Percentiles rank a stretch among this genome's conserved stretches.
Evolutionary conservation across 2,113 vertebrate genomes (phyloP).

Genomic region (cat (Felis catus)): DNA sequence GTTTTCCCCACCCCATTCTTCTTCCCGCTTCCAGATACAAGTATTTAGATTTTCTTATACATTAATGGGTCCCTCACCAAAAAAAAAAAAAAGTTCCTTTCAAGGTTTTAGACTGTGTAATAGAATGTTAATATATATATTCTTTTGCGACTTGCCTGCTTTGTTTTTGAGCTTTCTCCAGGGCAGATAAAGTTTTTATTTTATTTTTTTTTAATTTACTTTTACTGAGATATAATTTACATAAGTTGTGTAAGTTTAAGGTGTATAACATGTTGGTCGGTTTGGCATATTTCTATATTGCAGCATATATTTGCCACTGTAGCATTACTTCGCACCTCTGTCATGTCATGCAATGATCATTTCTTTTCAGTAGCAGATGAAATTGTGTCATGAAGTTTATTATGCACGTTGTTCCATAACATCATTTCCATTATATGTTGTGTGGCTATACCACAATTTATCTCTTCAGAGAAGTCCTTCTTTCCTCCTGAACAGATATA

Average conservation of each 20-base stretch:
- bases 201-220: neutral
- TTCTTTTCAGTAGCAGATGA: neutral
- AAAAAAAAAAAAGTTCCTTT: neutral
- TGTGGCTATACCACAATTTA: neutral
- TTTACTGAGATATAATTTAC: neutral
- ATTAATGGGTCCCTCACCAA: neutral
- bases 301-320: neutral
- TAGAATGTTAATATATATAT: neutral
- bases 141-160: neutral
- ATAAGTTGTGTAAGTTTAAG: neutral
- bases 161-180: neutral
- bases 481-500: neutral
- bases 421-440: neutral
- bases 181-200: neutral
- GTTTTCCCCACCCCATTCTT: neutral
- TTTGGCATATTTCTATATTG: neutral
- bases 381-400: neutral
- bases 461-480: neutral
- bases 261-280: neutral
- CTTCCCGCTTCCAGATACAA: neutral
- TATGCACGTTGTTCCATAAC: neutral
- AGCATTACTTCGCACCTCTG: neutral
- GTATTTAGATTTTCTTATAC: neutral
- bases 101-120: neutral
- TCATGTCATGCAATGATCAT: neutral